Evolutionary conservation across 2,888 invertebrate genomes (phyloP).

Genomic region (Mythimna loreyi): DNA sequence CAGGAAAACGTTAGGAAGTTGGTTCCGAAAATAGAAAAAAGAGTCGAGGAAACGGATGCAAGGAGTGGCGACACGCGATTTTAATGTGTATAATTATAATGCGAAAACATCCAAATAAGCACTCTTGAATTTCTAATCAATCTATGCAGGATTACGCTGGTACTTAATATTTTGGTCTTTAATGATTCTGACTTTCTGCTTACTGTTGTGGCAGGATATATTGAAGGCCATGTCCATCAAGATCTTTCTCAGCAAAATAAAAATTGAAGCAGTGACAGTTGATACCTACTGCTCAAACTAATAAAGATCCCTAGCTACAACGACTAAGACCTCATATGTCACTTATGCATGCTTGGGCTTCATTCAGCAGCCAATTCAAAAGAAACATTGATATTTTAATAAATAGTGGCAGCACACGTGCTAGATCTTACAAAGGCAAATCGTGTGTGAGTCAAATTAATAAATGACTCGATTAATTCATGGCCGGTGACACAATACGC

Average conservation of each 20-base stretch:
- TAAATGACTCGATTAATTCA: constrained; percentile 35
- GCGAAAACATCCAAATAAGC: constrained; percentile 42
- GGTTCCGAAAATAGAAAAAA: constrained; percentile 48
- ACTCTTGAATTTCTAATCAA: constrained; percentile 32
- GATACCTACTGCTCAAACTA: background rate
- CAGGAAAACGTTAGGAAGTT: constrained; percentile 44
- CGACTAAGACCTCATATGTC: background rate
- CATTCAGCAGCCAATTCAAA: constrained; percentile 15
- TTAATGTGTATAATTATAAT: constrained; percentile 22
- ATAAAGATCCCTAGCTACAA: constrained; percentile 2
- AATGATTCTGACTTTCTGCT: too few species aligned
- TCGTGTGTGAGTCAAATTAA: constrained; percentile 73
- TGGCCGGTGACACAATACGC: constrained; percentile 29
- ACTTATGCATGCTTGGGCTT: constrained; percentile 6
- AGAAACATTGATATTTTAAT: constrained; percentile 16
- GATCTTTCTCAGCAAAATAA: background rate
- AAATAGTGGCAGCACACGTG: constrained; percentile 44
- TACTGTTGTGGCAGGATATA: too few species aligned
- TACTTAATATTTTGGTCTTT: too few species aligned
- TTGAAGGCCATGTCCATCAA: too few species aligned
- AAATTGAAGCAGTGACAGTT: background rate
- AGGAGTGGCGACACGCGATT: constrained; percentile 47
- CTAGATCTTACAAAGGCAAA: constrained; percentile 60
- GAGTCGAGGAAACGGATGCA: constrained; percentile 45
- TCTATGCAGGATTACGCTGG: constrained; percentile 6